These are phyloP conservation scores for Ageneiosus marmoratus DNA, from an alignment of 2,113 vertebrate genomes.

Conservation along the genomic window DNA sequence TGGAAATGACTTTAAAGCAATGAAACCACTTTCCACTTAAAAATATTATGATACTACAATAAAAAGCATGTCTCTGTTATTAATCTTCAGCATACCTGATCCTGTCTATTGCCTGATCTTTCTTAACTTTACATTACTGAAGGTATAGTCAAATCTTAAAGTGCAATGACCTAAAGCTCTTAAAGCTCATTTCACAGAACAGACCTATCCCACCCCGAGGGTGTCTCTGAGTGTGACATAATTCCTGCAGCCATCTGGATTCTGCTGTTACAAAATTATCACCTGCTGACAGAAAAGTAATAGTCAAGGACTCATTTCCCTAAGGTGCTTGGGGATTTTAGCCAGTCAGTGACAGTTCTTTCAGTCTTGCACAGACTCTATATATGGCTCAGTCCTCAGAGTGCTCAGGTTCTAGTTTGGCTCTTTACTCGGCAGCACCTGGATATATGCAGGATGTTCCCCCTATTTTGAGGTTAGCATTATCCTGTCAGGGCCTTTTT, in stretches of 20 bases:
- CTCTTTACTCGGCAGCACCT: constrained; percentile 22
- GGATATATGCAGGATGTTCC: constrained; percentile 29
- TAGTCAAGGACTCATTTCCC: constrained; percentile 36
- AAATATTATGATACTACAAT: background rate
- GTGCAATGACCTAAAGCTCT: background rate
- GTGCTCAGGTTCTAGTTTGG: background rate
- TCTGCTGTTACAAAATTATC: constrained; percentile 53
- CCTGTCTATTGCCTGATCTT: background rate
- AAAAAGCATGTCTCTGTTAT: background rate
- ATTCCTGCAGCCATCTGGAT: constrained; percentile 65
- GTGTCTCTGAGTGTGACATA: constrained; percentile 39
- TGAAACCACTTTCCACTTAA: background rate
- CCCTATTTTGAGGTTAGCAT: constrained; percentile 23
- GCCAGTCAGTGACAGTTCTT: background rate
- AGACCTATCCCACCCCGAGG: constrained; percentile 54
- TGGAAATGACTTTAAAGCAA: constrained; percentile 7
- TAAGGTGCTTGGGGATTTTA: constrained; percentile 13
- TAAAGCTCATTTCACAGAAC: constrained; percentile 57
- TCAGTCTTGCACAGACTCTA: background rate
- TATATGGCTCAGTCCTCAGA: background rate
- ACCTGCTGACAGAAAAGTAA: constrained; percentile 40
- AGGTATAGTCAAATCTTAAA: background rate
- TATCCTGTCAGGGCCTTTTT: constrained; percentile 40
- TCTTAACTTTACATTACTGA: constrained; percentile 2
- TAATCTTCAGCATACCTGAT: background rate